Evolutionary conservation across 2,113 vertebrate genomes (phyloP).

Genomic region (Poeciliopsis occidentalis): DNA sequence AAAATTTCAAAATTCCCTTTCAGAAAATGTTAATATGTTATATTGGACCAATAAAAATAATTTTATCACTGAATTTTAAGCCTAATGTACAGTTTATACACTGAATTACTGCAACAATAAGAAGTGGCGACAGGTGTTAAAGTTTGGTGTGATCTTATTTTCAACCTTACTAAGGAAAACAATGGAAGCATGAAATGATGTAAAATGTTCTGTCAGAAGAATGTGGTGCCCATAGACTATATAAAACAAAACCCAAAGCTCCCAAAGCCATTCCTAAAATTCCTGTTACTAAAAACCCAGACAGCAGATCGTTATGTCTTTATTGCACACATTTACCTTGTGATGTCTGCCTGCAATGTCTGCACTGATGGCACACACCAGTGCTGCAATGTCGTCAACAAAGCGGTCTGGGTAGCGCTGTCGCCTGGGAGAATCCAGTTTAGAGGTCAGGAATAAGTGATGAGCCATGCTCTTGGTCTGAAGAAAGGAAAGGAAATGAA

Average conservation of each 20-base stretch:
- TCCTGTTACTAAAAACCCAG: not conserved
- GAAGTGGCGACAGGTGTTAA: too few species aligned
- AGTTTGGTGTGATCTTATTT: too few species aligned
- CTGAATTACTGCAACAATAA: too few species aligned
- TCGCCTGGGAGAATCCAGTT: slow-evolving; percentile 80
- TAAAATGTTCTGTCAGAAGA: too few species aligned
- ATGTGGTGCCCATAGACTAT: too few species aligned
- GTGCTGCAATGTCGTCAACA: slow-evolving; percentile 86
- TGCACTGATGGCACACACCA: slow-evolving; percentile 85
- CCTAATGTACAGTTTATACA: too few species aligned
- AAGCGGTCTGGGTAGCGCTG: slow-evolving; percentile 89
- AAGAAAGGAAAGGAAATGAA: not conserved
- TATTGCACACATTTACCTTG: slow-evolving; percentile 77
- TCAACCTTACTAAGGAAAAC: too few species aligned
- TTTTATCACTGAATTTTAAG: not conserved
- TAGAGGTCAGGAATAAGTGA: slow-evolving; percentile 84
- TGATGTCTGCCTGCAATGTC: slow-evolving; percentile 84
- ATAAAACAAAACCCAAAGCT: too few species aligned
- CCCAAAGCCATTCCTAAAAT: too few species aligned
- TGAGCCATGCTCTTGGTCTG: slow-evolving; percentile 90
- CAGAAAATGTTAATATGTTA: not conserved
- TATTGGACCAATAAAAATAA: not conserved
- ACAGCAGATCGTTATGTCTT: not conserved
- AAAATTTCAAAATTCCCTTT: not conserved
- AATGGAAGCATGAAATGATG: too few species aligned